phyloP scores from a whole-genome alignment of 2,113 vertebrate genomes.

The Lycaon pictus region DNA sequence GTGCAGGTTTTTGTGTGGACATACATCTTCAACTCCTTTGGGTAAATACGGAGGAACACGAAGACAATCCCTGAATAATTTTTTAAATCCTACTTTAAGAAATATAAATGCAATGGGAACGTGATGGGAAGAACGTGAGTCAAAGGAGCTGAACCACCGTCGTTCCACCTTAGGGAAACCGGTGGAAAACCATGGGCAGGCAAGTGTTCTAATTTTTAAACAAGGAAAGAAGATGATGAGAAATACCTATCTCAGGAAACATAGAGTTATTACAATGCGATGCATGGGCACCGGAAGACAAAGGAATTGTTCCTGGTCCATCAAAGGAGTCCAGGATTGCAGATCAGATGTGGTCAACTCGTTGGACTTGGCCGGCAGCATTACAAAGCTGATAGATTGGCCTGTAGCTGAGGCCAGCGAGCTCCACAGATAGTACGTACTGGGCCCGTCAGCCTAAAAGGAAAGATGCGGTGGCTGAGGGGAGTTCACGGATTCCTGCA shows the following conservation, averaged over 20 bases:
- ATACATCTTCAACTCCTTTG: background rate
- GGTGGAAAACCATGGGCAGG: background rate
- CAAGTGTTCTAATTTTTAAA: background rate
- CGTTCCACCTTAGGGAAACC: background rate
- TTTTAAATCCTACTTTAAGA: background rate
- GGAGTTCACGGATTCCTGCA: background rate
- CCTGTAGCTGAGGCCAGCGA: too few relatives aligned
- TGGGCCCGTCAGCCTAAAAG: background rate
- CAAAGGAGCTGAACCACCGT: too few relatives aligned
- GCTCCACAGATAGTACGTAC: rapidly evolving
- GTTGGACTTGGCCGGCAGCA: background rate
- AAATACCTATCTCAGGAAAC: background rate
- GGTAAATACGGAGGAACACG: background rate
- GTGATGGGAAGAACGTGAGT: background rate
- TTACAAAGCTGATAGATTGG: background rate
- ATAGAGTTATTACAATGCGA: background rate
- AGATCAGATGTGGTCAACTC: background rate
- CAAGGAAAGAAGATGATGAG: background rate
- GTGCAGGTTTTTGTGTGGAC: background rate
- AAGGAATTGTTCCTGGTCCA: background rate
- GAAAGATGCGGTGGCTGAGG: background rate
- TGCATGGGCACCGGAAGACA: background rate
- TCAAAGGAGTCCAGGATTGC: too few relatives aligned
- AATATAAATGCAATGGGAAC: background rate
- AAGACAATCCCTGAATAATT: background rate